Base-by-base conservation (phyloP, 2,888 invertebrate species). In the Allolobophora icterica region DNA sequence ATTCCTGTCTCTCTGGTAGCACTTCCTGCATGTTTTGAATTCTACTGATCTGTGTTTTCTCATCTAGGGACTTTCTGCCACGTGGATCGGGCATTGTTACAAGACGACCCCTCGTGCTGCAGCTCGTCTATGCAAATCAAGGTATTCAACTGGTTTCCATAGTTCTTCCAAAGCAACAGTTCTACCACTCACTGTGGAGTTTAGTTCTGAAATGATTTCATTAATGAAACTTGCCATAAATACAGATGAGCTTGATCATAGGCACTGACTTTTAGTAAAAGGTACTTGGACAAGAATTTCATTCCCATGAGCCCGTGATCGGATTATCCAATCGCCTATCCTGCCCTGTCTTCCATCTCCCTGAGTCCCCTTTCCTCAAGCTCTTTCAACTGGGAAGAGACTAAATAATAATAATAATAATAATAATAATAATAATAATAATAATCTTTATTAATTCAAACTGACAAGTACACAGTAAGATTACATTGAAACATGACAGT, bases 81-180 rank as follows among this genome's bases (percentile, higher is more conserved):
- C 92, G 95, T 93, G 95, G 99, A 91, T 98, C 98, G 91, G 99
- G 99, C 91, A 99, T 99, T 95, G 99, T 99, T 90, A 99, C 99
- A 91, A 97, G 99, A 94, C 96, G 99, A 95, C 99, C 99, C 87
- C 96, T 99, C 94, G 98, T 99, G 95, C 91, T 95, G 90, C 95
- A 95, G 93, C 94, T 95, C 19, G 94, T 94, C 89, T 94, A 94
- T 92, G 91, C 93, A 42, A 94, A 94, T 91, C 93, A 93, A 93
- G 95, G 95, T 95, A 92, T 93, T 35, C 87, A 87, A 17, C 24
- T 38, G 33, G 71, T 90, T 71, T 71, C n/a, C 24, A 52, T 52
- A 52, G 52, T 52, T 52, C 24, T 52, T 52, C 2, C n/a, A 71
- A n/a, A n/a, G 30, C 71, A 71, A n/a, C 71, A n/a, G 71, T 71